Base-by-base conservation (phyloP, 2,888 invertebrate species). In the Oscheius onirici region DNA sequence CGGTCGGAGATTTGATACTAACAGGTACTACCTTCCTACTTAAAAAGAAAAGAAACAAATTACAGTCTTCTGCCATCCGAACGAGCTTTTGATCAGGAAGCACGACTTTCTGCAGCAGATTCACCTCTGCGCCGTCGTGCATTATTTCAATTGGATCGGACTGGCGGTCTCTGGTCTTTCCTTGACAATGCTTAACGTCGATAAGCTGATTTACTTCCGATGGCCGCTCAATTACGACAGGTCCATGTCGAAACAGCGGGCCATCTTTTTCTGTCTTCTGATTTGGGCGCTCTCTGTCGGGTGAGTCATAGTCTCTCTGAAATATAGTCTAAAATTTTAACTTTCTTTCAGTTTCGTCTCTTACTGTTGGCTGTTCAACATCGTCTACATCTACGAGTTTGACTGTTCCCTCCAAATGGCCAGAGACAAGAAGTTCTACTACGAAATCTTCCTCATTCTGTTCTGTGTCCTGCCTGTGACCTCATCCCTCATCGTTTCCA, bases 81-180 rank as follows among this genome's bases (percentile, higher is more conserved):
- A 86, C 73, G 86, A 86, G 61, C 74, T 86, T n/a, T 76, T 86
- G 17, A 87, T 83, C 15, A 76, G 86, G 15, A 86, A 87, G 70
- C 86, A 86, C 68, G 80, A 78, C 17, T 87, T 86, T 63, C 80
- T 86, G 24, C 83, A 83, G 57, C 77, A 79, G 65, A 78, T 83
- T 63, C 82, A 84, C 63, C 75, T 84, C 5, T 85, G 83, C 66
- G 80, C 84, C 8, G 84, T 85, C 6, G 79, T 84, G 52, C 86
- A 86, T 70, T 86, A 82, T 72, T 84, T 84, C 76, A 86, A 86
- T 69, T 86, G 86, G 86, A 79, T 84, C 46, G 86, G 86, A n/a
- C 69, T 86, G 11, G 86, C 86, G 0, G 85, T 86, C 13, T 84
- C 85, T 10, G 86, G 86, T 11, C 79, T 86, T 24, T 87, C 87